Conservation (phyloP, 1,140 invertebrate species). For the Pogonognathellus flavescens region DNA sequence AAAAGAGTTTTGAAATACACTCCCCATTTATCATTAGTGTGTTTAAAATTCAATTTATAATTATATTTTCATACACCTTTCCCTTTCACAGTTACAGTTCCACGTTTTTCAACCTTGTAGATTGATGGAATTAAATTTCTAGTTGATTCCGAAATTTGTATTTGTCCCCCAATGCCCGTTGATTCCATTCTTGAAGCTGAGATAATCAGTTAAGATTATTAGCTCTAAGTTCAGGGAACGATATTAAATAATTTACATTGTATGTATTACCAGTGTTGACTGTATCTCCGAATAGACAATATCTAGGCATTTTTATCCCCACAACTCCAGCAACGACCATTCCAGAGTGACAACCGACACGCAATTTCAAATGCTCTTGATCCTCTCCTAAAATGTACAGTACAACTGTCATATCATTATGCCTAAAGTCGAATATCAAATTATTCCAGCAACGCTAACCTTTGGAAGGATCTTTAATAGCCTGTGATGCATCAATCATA, state of each 20-base stretch:
- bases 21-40: no score
- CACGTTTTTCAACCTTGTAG: conserved; percentile 78
- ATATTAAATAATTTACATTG: not conserved
- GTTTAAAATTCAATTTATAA: no score
- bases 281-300: conserved; percentile 92
- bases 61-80: conserved; percentile 76
- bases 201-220: no score
- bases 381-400: conserved; percentile 44
- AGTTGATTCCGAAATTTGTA: conserved; percentile 93
- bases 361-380: conserved; percentile 81
- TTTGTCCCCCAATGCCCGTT: conserved; percentile 90
- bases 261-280: conserved; percentile 80
- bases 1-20: no score
- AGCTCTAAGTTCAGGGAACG: not conserved
- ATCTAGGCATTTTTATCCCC: conserved; percentile 95
- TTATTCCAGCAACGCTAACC: conserved; percentile 70
- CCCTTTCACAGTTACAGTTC: conserved; percentile 87
- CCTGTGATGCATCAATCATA: conserved; percentile 93
- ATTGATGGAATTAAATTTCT: conserved; percentile 80
- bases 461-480: conserved; percentile 91
- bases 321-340: conserved; percentile 95
- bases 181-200: conserved; percentile 90
- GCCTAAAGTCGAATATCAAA: not conserved
- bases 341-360: conserved; percentile 91
- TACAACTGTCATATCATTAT: not conserved